A percentile compares a stretch with the other conserved stretches of the same genome.
Evolutionary conservation across 2,888 invertebrate genomes (phyloP).

Genomic region (Drosophila mettleri): DNA sequence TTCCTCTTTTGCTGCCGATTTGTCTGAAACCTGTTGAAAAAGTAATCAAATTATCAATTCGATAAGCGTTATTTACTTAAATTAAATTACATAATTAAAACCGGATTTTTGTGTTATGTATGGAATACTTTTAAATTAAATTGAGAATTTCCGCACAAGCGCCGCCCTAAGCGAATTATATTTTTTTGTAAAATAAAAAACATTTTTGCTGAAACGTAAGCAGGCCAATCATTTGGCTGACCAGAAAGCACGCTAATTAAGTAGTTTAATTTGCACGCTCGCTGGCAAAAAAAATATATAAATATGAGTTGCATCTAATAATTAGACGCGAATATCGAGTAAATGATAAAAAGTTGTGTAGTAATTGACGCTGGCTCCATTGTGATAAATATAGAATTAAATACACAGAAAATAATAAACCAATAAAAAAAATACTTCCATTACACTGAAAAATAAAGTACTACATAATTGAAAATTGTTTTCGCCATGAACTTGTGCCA

Average conservation of each 20-base stretch:
- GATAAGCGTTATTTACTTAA: constrained; percentile 22
- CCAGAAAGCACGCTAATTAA: constrained; percentile 33
- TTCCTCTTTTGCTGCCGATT: constrained; percentile 28
- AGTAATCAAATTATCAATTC: constrained; percentile 32
- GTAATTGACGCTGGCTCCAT: constrained; percentile 15
- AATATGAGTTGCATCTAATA: constrained; percentile 46
- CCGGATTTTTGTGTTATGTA: constrained; percentile 5
- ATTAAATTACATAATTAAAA: constrained; percentile 29
- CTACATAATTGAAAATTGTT: constrained; percentile 64
- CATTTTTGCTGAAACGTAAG: constrained; percentile 29
- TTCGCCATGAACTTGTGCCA: constrained; percentile 71
- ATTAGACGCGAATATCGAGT: constrained; percentile 52
- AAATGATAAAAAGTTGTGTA: constrained; percentile 20
- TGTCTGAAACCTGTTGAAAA: constrained; percentile 21
- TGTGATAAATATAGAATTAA: constrained; percentile 20
- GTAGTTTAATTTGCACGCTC: constrained; percentile 36
- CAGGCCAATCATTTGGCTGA: constrained; percentile 24
- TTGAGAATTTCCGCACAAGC: constrained; percentile 13
- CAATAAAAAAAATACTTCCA: constrained; percentile 30
- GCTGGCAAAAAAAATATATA: constrained; percentile 31
- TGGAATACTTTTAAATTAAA: constrained; percentile 3
- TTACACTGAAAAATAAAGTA: constrained; percentile 29
- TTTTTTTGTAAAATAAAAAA: constrained; percentile 32
- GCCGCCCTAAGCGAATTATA: not conserved
- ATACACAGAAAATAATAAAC: constrained; percentile 2